Evolutionary conservation across 1,140 invertebrate genomes (phyloP).

Genomic region (Lasioglossum albipes): DNA sequence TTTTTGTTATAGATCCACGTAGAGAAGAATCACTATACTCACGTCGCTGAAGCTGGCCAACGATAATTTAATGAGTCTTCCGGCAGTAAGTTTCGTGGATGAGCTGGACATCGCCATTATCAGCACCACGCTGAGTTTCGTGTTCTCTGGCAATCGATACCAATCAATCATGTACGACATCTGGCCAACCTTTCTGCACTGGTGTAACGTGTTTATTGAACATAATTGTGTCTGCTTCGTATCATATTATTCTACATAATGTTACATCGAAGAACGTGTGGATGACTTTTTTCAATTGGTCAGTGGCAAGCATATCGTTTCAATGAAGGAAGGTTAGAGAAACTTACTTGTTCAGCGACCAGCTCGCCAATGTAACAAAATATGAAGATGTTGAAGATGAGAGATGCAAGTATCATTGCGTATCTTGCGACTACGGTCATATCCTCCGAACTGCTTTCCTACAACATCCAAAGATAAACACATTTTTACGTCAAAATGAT

Average conservation of each 20-base stretch:
- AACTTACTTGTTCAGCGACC: conserved; percentile 54
- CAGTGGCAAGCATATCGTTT: background rate
- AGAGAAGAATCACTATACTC: conserved; percentile 12
- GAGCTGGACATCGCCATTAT: conserved; percentile 60
- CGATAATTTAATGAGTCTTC: conserved; percentile 50
- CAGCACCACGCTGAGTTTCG: conserved; percentile 46
- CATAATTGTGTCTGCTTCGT: background rate
- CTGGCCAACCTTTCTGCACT: conserved; percentile 58
- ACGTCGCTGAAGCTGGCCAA: conserved; percentile 58
- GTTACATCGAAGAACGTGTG: background rate
- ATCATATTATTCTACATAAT: background rate
- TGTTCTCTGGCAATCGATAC: conserved; percentile 50
- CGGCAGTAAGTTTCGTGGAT: conserved; percentile 53
- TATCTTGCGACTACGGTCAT: conserved; percentile 37
- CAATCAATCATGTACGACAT: conserved; percentile 57
- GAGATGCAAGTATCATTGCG: conserved; percentile 49
- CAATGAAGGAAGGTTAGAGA: background rate
- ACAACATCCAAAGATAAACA: too few species aligned
- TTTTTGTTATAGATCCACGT: background rate
- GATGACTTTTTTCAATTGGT: background rate
- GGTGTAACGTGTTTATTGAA: background rate
- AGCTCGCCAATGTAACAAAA: conserved; percentile 66
- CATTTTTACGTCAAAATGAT: too few species aligned
- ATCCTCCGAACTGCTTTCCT: conserved; percentile 5
- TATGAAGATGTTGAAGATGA: conserved; percentile 62